A percentile compares a stretch with the other conserved stretches of the same genome.
Conservation (phyloP, 2,888 invertebrate genomes). For the Chorisops tibialis region DNA sequence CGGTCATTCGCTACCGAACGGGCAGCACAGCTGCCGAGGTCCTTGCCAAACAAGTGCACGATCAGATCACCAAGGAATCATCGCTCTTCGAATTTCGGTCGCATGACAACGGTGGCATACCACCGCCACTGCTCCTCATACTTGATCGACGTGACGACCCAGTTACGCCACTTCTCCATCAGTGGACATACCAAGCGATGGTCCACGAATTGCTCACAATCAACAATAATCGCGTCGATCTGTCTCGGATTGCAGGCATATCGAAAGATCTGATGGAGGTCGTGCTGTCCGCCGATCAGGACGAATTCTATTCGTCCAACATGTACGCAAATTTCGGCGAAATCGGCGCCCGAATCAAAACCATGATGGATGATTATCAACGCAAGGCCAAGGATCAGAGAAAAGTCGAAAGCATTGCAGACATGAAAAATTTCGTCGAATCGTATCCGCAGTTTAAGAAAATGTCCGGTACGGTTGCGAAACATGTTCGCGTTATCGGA, state of each 20-base stretch:
- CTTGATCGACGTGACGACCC: conserved; percentile 93
- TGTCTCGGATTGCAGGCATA: conserved; percentile 79
- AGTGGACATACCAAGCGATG: conserved; percentile 99
- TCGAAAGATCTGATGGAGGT: conserved; percentile 89
- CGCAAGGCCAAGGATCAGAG: conserved; percentile 92
- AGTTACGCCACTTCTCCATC: conserved; percentile 90
- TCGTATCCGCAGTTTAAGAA: conserved; percentile 98
- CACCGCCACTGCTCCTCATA: conserved; percentile 79
- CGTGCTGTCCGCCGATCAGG: conserved; percentile 91
- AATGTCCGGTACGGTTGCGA: conserved; percentile 93
- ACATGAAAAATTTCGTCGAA: conserved; percentile 99
- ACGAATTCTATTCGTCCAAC: conserved; percentile 95
- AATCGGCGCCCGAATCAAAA: conserved; percentile 95
- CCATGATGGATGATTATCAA: conserved; percentile 96
- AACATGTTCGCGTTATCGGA: conserved; percentile 95
- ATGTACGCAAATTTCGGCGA: conserved; percentile 96
- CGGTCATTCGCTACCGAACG: conserved; percentile 82
- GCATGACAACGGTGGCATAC: conserved; percentile 55
- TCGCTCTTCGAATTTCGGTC: conserved; percentile 83
- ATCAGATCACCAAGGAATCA: conserved; percentile 83
- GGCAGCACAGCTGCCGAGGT: conserved; percentile 81
- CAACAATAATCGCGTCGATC: conserved; percentile 87
- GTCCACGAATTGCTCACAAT: conserved; percentile 95
- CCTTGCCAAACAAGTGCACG: conserved; percentile 80
- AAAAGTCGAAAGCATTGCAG: conserved; percentile 95